These are phyloP conservation scores for Nyleta sp. DNA, from an alignment of 2,888 invertebrate species.

Conservation along the genomic window DNA sequence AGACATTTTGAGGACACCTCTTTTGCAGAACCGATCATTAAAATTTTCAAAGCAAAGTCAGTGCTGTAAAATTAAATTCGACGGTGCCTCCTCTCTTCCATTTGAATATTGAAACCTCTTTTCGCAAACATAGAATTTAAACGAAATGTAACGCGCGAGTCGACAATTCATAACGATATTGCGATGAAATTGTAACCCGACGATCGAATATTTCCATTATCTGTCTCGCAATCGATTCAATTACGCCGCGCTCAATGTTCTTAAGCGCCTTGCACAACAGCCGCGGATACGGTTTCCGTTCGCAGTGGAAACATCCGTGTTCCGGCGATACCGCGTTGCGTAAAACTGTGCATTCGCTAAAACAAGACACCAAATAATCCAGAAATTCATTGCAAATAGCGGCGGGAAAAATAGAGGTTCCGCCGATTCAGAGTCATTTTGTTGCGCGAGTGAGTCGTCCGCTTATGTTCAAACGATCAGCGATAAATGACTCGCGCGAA, in stretches of 20 bases:
- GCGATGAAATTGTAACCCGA: constrained; percentile 9
- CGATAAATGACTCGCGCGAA: constrained; percentile 24
- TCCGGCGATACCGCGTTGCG: constrained; percentile 37
- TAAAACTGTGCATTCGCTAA: constrained; percentile 33
- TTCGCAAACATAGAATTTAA: too few relatives aligned
- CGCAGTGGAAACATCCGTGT: constrained; percentile 27
- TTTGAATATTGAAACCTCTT: too few relatives aligned
- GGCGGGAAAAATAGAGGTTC: constrained; percentile 28
- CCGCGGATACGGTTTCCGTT: constrained; percentile 31
- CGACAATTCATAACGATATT: constrained; percentile 18
- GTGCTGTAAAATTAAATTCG: too few relatives aligned
- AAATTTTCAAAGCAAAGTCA: too few relatives aligned
- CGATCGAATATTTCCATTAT: constrained; percentile 42
- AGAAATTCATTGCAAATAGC: constrained; percentile 41
- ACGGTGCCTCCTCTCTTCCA: too few relatives aligned
- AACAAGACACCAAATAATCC: constrained; percentile 34
- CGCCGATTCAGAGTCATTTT: constrained; percentile 26
- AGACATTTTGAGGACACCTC: too few relatives aligned
- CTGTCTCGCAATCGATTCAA: constrained; percentile 33
- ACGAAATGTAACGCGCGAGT: neutral
- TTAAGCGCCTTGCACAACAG: constrained; percentile 44
- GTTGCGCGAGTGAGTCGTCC: constrained; percentile 39
- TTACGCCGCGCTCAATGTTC: constrained; percentile 43
- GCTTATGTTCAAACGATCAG: constrained; percentile 24
- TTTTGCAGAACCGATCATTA: too few relatives aligned